Base-by-base conservation (phyloP, 2,113 vertebrate species). In the Erinaceus europaeus region DNA sequence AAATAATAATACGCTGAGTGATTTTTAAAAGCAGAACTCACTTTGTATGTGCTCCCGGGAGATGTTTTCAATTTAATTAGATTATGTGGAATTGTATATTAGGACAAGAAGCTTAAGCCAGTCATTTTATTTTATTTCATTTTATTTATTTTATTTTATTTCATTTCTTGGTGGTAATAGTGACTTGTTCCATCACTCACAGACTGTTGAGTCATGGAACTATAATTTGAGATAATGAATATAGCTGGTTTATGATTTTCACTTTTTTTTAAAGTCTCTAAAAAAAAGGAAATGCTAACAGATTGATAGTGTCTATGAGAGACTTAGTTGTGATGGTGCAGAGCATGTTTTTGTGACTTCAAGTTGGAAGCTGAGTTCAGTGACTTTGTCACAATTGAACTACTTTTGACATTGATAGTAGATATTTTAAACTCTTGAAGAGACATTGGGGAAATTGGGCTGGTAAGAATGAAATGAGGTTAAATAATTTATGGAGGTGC, bases 31-130 rank as follows among this genome's bases (percentile, higher is more conserved):
- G 9, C 6, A 73, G 44, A 88, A 20, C 57, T 78, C 11, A 77
- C 52, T 69, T 10, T 61, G 3, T 34, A 20, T 76, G 15, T 36
- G 73, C 36, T 40, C 73, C 29, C 27, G 29, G 5, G 38, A 32
- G 50, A 68, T 73, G 42, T 73, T 86, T 82, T 86, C 3, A 4
- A 68, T 38, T 74, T 88, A 88, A 89, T 85, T 90, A 73, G 10
- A 23, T 10, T 27, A 9, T 68, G 36, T 67, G 40, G 9, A 29
- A 44, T n/a, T 86, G 3, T 36, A 78, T 44, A 69, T 21, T 25
- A 7, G 11, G 38, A 61, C 15, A n/a, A 29, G 20, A 68, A 29
- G 11, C 3, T 61, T 53, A 86, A 38, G n/a, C n/a, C n/a, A n/a
- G n/a, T n/a, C n/a, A n/a, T n/a, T n/a, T n/a, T n/a, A n/a, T n/a